Conservation (phyloP, 2,113 vertebrate species). For the Cavia porcellus region DNA sequence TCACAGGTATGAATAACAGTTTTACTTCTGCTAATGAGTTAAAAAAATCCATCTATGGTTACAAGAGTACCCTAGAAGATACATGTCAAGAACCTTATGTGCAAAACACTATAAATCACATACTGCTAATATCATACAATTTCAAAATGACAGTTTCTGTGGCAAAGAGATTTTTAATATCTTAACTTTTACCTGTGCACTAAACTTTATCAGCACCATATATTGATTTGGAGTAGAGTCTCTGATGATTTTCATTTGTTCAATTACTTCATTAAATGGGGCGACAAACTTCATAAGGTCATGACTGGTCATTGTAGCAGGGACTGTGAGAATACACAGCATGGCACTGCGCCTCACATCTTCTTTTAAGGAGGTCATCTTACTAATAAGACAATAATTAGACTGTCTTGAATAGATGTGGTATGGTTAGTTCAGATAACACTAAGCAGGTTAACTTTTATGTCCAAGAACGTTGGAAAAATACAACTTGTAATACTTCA, state of each 20-base stretch:
- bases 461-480: slow-evolving; percentile 5
- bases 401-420: slow-evolving; percentile 69
- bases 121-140: slow-evolving; percentile 28
- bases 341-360: slow-evolving; percentile 96
- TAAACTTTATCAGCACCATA: slow-evolving; percentile 98
- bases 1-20: neutral
- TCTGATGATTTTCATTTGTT: slow-evolving; percentile 99
- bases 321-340: slow-evolving; percentile 98
- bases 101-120: slow-evolving; percentile 52
- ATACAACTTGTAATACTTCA: slow-evolving; percentile 13
- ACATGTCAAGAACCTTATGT: slow-evolving; percentile 4
- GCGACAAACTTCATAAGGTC: slow-evolving; percentile 99
- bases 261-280: slow-evolving; percentile 97
- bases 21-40: neutral
- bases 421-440: slow-evolving; percentile 73
- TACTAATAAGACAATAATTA: slow-evolving; percentile 89
- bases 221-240: slow-evolving; percentile 99
- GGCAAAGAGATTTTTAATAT: slow-evolving; percentile 62
- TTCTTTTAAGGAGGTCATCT: slow-evolving; percentile 98
- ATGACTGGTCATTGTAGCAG: slow-evolving; percentile 98
- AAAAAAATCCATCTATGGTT: neutral
- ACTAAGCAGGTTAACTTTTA: slow-evolving; percentile 48
- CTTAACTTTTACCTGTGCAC: slow-evolving; percentile 91
- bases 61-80: neutral
- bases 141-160: slow-evolving; percentile 58